These are phyloP conservation scores for Cuniculus paca DNA, from an alignment of 2,797 vertebrate species.

Conservation along the genomic window DNA sequence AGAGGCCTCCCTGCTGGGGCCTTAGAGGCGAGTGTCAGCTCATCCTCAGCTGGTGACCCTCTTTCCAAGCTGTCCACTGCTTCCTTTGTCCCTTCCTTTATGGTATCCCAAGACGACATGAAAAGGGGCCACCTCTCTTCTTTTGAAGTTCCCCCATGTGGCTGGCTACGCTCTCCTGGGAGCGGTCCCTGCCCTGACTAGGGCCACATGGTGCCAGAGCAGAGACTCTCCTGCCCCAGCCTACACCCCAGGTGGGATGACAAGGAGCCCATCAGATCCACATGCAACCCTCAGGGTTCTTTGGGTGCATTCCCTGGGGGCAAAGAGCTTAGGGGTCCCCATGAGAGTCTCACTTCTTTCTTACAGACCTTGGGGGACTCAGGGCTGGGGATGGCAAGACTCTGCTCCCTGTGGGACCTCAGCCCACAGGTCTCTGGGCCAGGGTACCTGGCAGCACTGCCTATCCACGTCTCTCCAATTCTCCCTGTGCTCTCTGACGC, in stretches of 20 bases:
- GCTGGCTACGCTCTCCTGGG: background rate
- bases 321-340: background rate
- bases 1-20: background rate
- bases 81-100: background rate
- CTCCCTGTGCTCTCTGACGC: background rate
- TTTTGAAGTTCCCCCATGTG: background rate
- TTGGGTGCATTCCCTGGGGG: background rate
- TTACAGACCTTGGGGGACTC: background rate
- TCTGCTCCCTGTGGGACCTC: background rate
- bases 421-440: fast-evolving
- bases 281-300: background rate
- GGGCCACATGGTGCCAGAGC: background rate
- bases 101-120: background rate
- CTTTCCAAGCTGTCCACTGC: background rate
- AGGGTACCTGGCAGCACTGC: fast-evolving
- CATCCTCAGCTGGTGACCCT: background rate
- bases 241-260: background rate
- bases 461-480: background rate
- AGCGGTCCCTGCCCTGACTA: background rate
- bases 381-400: fast-evolving
- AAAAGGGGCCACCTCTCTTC: background rate
- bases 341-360: background rate
- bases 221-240: background rate
- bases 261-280: background rate
- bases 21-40: background rate